A percentile compares a stretch with the other conserved stretches of the same genome.
Conservation (phyloP, 2,797 vertebrate genomes). For the Lates japonicus region DNA sequence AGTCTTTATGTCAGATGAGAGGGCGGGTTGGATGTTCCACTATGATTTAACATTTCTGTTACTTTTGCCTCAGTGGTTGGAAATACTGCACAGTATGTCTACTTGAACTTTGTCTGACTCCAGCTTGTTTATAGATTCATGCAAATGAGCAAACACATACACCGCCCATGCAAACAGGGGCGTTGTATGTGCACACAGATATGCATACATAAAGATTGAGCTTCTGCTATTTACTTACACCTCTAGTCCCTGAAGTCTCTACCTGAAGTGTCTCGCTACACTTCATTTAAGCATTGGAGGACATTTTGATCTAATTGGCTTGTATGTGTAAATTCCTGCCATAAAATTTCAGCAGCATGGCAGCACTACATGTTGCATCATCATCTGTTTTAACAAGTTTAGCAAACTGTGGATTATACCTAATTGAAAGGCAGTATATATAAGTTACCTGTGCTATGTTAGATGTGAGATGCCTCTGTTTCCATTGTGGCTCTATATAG, state of each 20-base stretch:
- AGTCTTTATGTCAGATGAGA: slow-evolving; percentile 46
- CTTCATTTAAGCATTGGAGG: background rate
- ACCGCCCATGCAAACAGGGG: background rate
- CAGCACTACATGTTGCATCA: background rate
- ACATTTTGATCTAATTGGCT: background rate
- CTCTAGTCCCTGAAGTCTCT: no score
- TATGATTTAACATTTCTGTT: slow-evolving; percentile 67
- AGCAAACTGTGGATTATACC: background rate
- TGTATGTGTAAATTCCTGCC: background rate
- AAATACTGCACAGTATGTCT: slow-evolving; percentile 32
- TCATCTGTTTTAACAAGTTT: background rate
- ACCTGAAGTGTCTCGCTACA: no score
- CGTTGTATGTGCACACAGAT: background rate
- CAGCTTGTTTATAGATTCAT: slow-evolving; percentile 62
- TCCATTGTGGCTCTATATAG: background rate
- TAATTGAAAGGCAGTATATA: background rate
- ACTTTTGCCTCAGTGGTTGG: slow-evolving; percentile 51
- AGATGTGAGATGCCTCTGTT: background rate
- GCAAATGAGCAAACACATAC: slow-evolving; percentile 23
- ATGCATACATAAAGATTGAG: background rate
- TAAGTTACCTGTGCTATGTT: background rate
- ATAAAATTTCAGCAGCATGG: slow-evolving; percentile 1
- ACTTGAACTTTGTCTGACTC: slow-evolving; percentile 56
- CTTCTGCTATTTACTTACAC: background rate
- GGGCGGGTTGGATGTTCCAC: slow-evolving; percentile 69